Evolutionary conservation across 1,140 invertebrate genomes (phyloP), one percentile per base, ranked within the genome.

Genomic region (Rhizoglyphus robini): DNA sequence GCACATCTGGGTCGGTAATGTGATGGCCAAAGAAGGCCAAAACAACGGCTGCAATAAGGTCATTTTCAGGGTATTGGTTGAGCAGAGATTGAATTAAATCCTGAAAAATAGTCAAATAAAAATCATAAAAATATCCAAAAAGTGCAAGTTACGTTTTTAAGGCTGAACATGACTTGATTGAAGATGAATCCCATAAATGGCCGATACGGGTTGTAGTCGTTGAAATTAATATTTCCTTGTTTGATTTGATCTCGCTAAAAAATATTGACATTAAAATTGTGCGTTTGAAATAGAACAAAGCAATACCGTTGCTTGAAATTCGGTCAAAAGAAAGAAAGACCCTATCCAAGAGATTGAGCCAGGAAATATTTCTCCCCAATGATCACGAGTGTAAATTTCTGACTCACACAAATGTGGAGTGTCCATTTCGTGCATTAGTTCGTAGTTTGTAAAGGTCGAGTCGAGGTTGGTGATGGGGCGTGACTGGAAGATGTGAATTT

Each of bases 361-460:
- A 4, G 62, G 63, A 54, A 58, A 30, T 29, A 48, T 32, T 65
- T 65, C 69, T 34, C 68, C 68, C 32, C 57, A 54, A 66, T 71
- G 68, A 29, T 65, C 68, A 47, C 63, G 66, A 0, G 68, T 67
- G 41, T 60, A 65, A 47, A 47, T 68, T 47, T 71, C 70, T 31
- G 34, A 32, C 38, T 65, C 63, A 15, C 51, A 30, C 3, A 25
- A 32, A 32, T 48, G 32, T 13, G 62, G 48, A 18, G 63, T 49
- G 47, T 71, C 70, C 13, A 68, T 49, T 30, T 70, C 65, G 48
- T 69, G 67, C 27, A 66, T 70, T 8, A 70, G 57, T 59, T 70
- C 68, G 31, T 41, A 67, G 41, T 66, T 57, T 23, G 62, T 70
- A 34, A 49, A 66, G 8, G 25, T 38, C 0, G 48, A 36, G 4